These are phyloP conservation scores for Rafetus swinhoei DNA, from an alignment of 2,113 vertebrate species.

Conservation along the genomic window DNA sequence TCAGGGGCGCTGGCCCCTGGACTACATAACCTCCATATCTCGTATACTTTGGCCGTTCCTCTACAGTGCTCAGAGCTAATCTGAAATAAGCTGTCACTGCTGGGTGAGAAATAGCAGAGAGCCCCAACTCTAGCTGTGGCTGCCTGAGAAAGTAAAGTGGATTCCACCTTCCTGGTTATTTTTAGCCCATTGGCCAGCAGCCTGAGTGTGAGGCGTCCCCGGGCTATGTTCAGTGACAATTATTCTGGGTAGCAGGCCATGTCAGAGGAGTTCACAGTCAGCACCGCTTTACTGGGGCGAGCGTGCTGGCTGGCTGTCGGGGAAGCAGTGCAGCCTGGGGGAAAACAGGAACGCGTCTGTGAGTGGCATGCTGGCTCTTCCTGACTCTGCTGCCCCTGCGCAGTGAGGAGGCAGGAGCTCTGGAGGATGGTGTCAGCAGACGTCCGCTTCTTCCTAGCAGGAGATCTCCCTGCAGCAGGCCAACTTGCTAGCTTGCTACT, in stretches of 20 bases:
- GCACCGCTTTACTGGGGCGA: not conserved
- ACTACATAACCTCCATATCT: not conserved
- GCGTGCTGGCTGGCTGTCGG: not conserved
- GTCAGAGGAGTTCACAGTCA: not conserved
- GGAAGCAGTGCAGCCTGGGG: not conserved
- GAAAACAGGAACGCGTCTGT: rapidly evolving
- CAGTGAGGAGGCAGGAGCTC: not conserved
- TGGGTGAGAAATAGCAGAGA: not conserved
- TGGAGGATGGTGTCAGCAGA: not conserved
- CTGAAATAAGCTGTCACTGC: not conserved
- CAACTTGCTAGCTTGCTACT: not conserved
- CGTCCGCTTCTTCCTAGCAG: not conserved
- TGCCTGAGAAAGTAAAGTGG: not conserved
- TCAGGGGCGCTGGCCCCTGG: not conserved
- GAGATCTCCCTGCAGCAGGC: not conserved
- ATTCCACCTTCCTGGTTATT: not conserved
- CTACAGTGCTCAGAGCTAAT: no score
- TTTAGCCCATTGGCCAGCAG: not conserved
- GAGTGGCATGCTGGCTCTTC: rapidly evolving
- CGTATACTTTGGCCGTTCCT: no score
- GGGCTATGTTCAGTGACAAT: not conserved
- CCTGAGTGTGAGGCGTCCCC: rapidly evolving
- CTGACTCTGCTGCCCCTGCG: not conserved
- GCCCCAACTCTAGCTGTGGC: not conserved
- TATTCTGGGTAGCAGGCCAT: not conserved